Evolutionary conservation across 1,140 invertebrate genomes (phyloP), one percentile per base, ranked within the genome.

Genomic region (Bombyx mori): DNA sequence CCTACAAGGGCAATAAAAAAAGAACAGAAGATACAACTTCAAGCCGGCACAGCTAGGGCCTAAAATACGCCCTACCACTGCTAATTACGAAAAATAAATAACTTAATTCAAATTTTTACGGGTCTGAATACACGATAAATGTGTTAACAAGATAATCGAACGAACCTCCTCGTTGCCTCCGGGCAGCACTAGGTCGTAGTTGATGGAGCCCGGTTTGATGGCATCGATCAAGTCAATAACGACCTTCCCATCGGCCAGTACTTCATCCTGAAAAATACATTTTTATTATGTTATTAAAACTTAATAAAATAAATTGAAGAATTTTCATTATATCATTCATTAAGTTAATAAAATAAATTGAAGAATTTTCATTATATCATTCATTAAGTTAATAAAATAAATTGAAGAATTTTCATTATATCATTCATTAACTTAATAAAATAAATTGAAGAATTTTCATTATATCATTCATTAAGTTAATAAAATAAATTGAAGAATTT

Each of bases 181-280:
- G 8, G 92, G 91, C 79, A 95, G 92, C 7, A 99, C 93, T 22
- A 98, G 82, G 66, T 97, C 94, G 75, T 98, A 99, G 80, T 99
- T 98, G 66, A 99, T 96, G 53, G 94, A 93, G 18, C 97, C 96
- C 6, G 97, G 97, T 80, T 98, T 98, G 73, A 99, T 99, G 44
- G 96, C 91, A 87, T 99, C 98, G 62, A 99, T 97, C 49, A 99
- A 89, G 88, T 99, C 97, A 63, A 99, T 92, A 7, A 99, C 92
- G 58, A 98, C 95, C 71, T 92, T 92, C 7, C 93, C 97, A 83
- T 98, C 93, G 47, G 94, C 90, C 66, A 99, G 92, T 18, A 91
- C 88, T 9, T 91, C 90, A 88, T 99, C 98, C 88, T 96, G 50
- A 75, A 77, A 63, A 42, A 44, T 18, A 54, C 6, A 61, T n/a